Conservation (phyloP, 2,888 invertebrate species). For the Vesta saturnalis region DNA sequence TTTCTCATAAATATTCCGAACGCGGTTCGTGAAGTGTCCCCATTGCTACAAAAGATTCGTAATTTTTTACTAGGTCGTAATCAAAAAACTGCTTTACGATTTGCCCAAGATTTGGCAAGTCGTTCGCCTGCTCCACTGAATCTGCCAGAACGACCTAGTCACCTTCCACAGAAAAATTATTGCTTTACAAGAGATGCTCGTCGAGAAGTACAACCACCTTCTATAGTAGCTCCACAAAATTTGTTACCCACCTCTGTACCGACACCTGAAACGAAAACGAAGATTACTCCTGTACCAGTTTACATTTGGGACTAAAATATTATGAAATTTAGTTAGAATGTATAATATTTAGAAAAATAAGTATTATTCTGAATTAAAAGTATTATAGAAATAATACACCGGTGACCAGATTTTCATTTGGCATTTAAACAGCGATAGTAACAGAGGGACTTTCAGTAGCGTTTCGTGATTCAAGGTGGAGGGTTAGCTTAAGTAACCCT, state of each 20-base stretch:
- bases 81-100: slow-evolving; percentile 68
- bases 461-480: too few species aligned
- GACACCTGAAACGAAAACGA: neutral
- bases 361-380: too few species aligned
- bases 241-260: neutral
- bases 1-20: too few species aligned
- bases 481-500: too few species aligned
- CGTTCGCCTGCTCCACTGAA: slow-evolving; percentile 85
- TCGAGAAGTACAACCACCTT: slow-evolving; percentile 78
- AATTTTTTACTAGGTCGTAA: slow-evolving; percentile 75
- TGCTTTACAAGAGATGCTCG: slow-evolving; percentile 86
- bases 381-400: too few species aligned
- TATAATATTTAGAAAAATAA: too few species aligned
- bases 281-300: neutral
- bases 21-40: slow-evolving; percentile 74
- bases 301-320: neutral
- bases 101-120: slow-evolving; percentile 71
- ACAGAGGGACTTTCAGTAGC: too few species aligned
- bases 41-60: slow-evolving; percentile 69
- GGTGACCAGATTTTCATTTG: too few species aligned
- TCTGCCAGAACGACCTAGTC: slow-evolving; percentile 84
- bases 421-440: too few species aligned
- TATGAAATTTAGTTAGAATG: too few species aligned
- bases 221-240: slow-evolving; percentile 60
- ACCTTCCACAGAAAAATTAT: slow-evolving; percentile 83